These are phyloP conservation scores for Sympetrum striolatum DNA, from an alignment of 2,888 invertebrate species.

Conservation along the genomic window DNA sequence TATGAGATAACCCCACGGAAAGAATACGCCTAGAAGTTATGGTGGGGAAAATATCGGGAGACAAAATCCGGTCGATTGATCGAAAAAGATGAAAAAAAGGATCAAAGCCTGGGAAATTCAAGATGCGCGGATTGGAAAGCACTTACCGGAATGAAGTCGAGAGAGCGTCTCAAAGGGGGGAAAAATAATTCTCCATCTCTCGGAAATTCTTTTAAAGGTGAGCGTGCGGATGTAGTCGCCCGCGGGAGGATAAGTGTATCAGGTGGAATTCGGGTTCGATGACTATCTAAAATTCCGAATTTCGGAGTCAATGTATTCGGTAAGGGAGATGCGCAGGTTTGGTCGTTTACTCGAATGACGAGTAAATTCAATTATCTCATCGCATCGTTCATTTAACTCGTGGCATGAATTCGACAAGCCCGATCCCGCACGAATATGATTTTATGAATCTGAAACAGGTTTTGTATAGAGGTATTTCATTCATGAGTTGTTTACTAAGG, in stretches of 20 bases:
- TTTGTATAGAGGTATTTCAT: no score
- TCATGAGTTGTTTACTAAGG: no score
- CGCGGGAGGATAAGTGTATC: neutral
- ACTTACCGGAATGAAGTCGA: neutral
- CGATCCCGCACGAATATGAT: neutral
- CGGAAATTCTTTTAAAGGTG: neutral
- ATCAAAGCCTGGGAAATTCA: neutral
- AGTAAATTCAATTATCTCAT: neutral
- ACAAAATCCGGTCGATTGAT: neutral
- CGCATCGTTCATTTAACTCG: neutral
- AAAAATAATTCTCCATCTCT: neutral
- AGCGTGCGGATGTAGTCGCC: neutral
- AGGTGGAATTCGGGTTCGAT: neutral
- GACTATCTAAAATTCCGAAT: neutral
- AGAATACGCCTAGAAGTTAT: neutral
- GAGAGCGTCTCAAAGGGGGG: neutral
- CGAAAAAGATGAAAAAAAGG: neutral
- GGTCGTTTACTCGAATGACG: neutral
- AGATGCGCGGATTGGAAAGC: neutral
- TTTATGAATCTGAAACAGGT: neutral
- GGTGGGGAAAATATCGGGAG: neutral
- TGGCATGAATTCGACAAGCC: neutral
- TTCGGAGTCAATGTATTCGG: neutral
- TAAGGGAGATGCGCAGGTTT: neutral
- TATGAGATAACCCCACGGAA: neutral